These are phyloP conservation scores for Morus bassanus DNA, from an alignment of 2,797 vertebrate species.

Conservation along the genomic window DNA sequence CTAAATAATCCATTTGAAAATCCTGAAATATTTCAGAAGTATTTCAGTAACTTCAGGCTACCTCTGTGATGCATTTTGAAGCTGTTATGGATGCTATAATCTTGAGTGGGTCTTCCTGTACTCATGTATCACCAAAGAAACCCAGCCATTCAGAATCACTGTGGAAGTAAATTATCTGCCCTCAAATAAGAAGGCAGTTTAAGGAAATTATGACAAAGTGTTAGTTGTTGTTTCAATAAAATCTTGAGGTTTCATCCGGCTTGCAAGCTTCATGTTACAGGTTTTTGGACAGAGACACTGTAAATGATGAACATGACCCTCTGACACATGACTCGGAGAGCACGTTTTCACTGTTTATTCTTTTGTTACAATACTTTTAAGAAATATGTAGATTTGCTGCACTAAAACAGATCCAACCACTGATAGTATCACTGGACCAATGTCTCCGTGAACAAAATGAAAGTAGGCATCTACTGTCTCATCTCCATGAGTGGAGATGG, in stretches of 20 bases:
- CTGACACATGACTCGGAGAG: not conserved
- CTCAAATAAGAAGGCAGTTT: not conserved
- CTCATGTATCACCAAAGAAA: not conserved
- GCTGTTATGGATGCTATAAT: not conserved
- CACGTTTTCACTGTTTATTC: not conserved
- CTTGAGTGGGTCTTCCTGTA: not conserved
- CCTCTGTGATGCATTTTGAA: not conserved
- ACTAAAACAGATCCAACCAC: not conserved
- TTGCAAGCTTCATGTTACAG: not conserved
- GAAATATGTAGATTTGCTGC: not conserved
- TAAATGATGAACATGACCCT: not conserved
- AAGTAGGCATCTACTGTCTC: not conserved
- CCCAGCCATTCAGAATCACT: not conserved
- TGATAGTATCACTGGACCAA: not conserved
- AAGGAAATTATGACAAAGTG: not conserved
- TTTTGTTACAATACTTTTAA: not conserved
- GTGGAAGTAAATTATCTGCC: not conserved
- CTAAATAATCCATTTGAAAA: not conserved
- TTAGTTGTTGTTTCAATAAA: not conserved
- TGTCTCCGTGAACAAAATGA: not conserved
- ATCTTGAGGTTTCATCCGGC: not conserved
- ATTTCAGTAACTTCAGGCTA: not conserved
- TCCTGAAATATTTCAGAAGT: not conserved
- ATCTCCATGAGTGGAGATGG: not conserved
- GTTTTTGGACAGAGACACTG: not conserved